Conservation (phyloP, 2,797 vertebrate species). For the Neosalanx taihuensis region DNA sequence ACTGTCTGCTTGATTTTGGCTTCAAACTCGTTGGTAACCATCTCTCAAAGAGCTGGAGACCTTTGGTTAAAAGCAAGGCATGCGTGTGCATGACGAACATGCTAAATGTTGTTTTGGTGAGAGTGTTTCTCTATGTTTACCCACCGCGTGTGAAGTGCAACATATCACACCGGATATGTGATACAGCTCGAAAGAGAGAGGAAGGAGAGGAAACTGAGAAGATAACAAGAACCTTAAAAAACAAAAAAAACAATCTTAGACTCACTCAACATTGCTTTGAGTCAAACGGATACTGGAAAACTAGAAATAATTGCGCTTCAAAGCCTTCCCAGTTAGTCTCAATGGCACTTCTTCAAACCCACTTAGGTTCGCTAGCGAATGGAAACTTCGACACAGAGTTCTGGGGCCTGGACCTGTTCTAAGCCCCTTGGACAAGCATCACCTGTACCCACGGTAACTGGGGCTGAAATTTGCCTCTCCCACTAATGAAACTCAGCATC, state of each 20-base stretch:
- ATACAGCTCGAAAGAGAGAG: not conserved
- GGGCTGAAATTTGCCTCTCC: slow-evolving; percentile 57
- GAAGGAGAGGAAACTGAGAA: slow-evolving; percentile 1
- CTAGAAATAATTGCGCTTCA: not conserved
- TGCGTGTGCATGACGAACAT: not conserved
- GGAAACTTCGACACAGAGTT: too few relatives aligned
- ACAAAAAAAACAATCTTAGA: not conserved
- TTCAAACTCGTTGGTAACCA: too few relatives aligned
- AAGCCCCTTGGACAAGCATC: too few relatives aligned
- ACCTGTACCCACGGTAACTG: slow-evolving; percentile 50
- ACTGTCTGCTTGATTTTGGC: too few relatives aligned
- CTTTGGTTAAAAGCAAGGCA: too few relatives aligned
- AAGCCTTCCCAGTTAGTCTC: not conserved
- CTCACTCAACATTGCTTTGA: slow-evolving; percentile 1
- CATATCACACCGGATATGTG: not conserved
- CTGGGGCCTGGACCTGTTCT: too few relatives aligned
- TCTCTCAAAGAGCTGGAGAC: too few relatives aligned
- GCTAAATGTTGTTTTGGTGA: not conserved
- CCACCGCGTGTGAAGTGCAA: not conserved
- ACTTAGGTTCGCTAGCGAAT: not conserved
- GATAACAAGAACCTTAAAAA: not conserved
- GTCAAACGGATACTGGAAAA: slow-evolving; percentile 37
- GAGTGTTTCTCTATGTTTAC: not conserved
- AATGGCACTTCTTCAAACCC: too few relatives aligned
- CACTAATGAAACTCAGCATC: slow-evolving; percentile 66